phyloP scores from a whole-genome alignment of 2,888 invertebrate species.

The Caenorhabditis imperialis region DNA sequence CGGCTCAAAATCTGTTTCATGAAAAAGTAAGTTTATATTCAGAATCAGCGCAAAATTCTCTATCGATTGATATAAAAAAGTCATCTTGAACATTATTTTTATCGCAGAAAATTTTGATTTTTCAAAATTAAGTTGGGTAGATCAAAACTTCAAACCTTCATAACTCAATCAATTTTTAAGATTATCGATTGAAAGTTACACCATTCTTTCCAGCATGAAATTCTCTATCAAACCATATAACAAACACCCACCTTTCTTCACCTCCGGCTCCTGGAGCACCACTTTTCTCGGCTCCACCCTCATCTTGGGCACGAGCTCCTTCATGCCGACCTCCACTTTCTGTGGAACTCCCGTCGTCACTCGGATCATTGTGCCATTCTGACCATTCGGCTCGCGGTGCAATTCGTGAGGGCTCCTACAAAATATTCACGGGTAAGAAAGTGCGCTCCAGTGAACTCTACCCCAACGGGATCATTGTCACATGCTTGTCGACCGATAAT shows the following conservation, averaged over 20 bases:
- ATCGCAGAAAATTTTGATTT: no score
- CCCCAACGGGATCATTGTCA: slow-evolving; percentile 55
- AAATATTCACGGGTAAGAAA: background rate
- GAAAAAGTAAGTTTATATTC: no score
- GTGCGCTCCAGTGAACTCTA: slow-evolving; percentile 1
- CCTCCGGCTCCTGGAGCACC: slow-evolving; percentile 34
- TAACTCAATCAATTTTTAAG: no score
- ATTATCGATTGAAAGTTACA: no score
- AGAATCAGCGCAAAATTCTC: no score
- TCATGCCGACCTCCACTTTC: slow-evolving; percentile 20
- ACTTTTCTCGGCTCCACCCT: slow-evolving; percentile 17
- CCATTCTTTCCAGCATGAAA: no score
- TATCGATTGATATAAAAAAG: no score
- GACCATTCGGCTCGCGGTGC: slow-evolving; percentile 20
- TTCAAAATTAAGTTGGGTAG: no score
- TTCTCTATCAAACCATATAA: slow-evolving; percentile 3
- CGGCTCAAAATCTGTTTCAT: no score
- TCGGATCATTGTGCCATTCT: slow-evolving; percentile 43
- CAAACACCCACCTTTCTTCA: slow-evolving; percentile 23
- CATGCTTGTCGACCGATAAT: slow-evolving; percentile 31
- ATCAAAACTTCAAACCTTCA: no score
- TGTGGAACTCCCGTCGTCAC: slow-evolving; percentile 29
- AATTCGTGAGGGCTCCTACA: slow-evolving; percentile 48
- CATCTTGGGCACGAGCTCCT: slow-evolving; percentile 44
- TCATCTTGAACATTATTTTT: no score